Percentiles rank a stretch among this genome's conserved stretches.
phyloP scores from a whole-genome alignment of 92 coral and sea anemone species.

The Paragorgia papillata region DNA sequence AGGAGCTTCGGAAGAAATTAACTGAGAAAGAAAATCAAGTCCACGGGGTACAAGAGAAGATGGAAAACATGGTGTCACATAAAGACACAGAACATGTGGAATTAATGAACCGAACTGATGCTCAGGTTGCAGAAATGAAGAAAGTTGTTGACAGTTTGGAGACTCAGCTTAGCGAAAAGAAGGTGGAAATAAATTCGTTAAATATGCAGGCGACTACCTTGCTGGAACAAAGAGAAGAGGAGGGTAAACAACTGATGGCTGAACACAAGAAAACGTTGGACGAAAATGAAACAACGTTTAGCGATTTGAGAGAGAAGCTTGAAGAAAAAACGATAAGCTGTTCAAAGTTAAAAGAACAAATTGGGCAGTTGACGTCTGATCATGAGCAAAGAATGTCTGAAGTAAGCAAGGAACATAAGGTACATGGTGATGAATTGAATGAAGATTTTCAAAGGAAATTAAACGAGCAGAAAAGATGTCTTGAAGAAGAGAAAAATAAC shows the following conservation, averaged over 20 bases:
- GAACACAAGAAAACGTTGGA: conserved; percentile 62
- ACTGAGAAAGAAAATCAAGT: conserved; percentile 80
- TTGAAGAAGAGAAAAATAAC: conserved; percentile 72
- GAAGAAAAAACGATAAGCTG: conserved; percentile 60
- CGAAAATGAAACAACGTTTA: conserved; percentile 61
- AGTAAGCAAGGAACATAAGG: conserved; percentile 46
- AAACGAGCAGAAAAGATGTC: conserved; percentile 61
- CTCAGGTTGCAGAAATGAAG: conserved; percentile 59
- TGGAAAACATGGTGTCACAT: conserved; percentile 56
- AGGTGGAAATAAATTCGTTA: conserved; percentile 52
- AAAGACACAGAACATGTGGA: conserved; percentile 64
- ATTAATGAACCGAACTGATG: conserved; percentile 53
- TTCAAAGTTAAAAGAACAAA: conserved; percentile 52
- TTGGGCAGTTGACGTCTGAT: conserved; percentile 41
- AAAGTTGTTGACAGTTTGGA: conserved; percentile 58
- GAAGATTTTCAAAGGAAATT: conserved; percentile 60
- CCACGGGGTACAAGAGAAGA: conserved; percentile 71
- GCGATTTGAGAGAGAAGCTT: conserved; percentile 65
- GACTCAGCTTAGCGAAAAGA: conserved; percentile 63
- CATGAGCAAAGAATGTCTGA: conserved; percentile 6
- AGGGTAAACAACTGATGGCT: conserved; percentile 66
- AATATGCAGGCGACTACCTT: conserved; percentile 65
- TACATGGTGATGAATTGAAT: conserved; percentile 60
- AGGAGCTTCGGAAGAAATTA: conserved; percentile 82
- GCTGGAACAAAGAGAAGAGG: conserved; percentile 68